These are phyloP conservation scores for Oreochromis aureus DNA, from an alignment of 2,113 vertebrate genomes.

Conservation along the genomic window DNA sequence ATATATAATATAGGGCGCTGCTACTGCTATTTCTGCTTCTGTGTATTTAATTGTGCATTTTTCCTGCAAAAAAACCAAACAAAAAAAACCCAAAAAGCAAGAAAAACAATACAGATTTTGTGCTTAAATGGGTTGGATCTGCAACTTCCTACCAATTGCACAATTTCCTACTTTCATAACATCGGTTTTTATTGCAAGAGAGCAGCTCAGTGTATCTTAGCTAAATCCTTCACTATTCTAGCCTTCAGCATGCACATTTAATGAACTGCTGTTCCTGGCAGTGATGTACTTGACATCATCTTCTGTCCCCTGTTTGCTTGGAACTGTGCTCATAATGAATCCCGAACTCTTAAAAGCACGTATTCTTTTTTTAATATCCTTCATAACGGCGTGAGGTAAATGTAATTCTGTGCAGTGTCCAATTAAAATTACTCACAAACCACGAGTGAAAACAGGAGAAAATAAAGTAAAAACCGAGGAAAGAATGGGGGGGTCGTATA, in stretches of 20 bases:
- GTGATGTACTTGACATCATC: not conserved
- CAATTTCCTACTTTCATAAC: not conserved
- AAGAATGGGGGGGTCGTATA: not conserved
- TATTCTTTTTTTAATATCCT: not conserved
- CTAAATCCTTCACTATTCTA: not conserved
- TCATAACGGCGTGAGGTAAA: rapidly evolving
- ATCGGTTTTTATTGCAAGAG: not conserved
- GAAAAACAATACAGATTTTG: not conserved
- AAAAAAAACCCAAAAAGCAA: not conserved
- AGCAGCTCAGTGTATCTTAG: not conserved
- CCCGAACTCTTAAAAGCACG: not conserved
- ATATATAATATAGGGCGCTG: not conserved
- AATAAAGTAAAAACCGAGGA: not conserved
- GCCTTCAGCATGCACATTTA: not conserved
- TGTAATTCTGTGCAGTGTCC: not conserved
- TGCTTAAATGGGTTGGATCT: not conserved
- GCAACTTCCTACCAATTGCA: not conserved
- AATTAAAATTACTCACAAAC: not conserved
- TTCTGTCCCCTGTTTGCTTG: not conserved
- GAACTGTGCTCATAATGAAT: not conserved
- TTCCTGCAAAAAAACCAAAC: not conserved
- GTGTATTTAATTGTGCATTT: not conserved
- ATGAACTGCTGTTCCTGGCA: not conserved
- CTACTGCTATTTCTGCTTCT: not conserved
- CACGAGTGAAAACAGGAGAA: not conserved